Base-by-base conservation (phyloP, 2,888 invertebrate genomes). In the Hirtodrosophila cameraria region DNA sequence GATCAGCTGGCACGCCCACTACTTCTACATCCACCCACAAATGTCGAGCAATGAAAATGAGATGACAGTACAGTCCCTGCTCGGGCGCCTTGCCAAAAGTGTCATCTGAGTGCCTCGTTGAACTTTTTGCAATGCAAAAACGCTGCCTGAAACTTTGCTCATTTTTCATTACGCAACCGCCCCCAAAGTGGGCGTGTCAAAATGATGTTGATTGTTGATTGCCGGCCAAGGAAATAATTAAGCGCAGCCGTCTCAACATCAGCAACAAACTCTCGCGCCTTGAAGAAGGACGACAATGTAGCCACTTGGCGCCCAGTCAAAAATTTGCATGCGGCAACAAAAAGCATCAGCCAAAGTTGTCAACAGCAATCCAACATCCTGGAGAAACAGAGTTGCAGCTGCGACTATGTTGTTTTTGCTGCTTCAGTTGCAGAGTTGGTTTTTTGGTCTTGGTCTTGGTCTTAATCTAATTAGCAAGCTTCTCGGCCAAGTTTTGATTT, bases 201-300 rank as follows among this genome's bases (percentile, higher is more conserved):
- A 79, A 82, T 82, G 82, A 82, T 82, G 79, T 67, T 78, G 78
- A 81, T 82, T 81, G 78, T 75, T 68, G 68, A 67, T 75, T 81
- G 78, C 76, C 67, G 63, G 65, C 81, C 78, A 78, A 78, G 82
- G 70, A 79, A 79, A 78, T 82, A 79, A 79, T 79, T 82, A 82
- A 67, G 78, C 61, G 61, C 79, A 63, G 68, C 74, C 54, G 48
- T 42, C 62, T 18, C 41, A 54, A 23, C 46, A 48, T 20, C 36
- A 46, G 20, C 43, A 46, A 13, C 54, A 46, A 11, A 43, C 54
- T 53, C 43, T 53, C 43, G 30, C 42, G n/a, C 13, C 57, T 28
- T 38, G 27, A 30, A 48, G 23, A 20, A 28, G 33, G 13, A 28
- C 6, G 46, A 23, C 23, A 41, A 58, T 57, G 41, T 62, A 36